A percentile compares a stretch with the other conserved stretches of the same genome.
Conservation (phyloP, 2,888 invertebrate species). For the Abrostola triplasia region DNA sequence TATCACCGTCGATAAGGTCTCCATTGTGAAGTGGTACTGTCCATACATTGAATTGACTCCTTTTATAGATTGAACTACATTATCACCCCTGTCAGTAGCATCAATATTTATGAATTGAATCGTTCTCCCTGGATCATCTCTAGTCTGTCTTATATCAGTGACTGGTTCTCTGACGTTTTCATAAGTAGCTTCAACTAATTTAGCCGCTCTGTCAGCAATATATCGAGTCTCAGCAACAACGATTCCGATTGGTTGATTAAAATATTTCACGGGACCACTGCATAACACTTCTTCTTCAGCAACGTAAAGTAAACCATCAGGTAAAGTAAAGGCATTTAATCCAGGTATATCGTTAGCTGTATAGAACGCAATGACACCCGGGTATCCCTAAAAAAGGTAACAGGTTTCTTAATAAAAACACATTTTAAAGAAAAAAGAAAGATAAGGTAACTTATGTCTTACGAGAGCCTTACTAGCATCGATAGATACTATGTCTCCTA, state of each 20-base stretch:
- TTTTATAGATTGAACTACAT: conserved; percentile 76
- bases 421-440: not conserved
- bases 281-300: conserved; percentile 80
- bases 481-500: conserved; percentile 87
- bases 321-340: conserved; percentile 86
- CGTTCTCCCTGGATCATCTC: conserved; percentile 56
- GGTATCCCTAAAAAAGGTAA: conserved; percentile 61
- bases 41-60: conserved; percentile 86
- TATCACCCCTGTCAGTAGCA: conserved; percentile 68
- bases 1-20: conserved; percentile 89
- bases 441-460: conserved; percentile 44
- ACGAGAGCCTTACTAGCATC: conserved; percentile 90
- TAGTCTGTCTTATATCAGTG: conserved; percentile 63
- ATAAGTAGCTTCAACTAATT: conserved; percentile 87
- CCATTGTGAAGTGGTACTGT: conserved; percentile 93
- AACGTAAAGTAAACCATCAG: conserved; percentile 41
- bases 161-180: conserved; percentile 71
- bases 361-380: conserved; percentile 90
- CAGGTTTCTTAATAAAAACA: not conserved
- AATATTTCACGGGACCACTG: conserved; percentile 64
- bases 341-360: conserved; percentile 91
- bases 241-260: conserved; percentile 70
- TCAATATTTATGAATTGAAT: conserved; percentile 42
- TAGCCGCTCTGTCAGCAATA: conserved; percentile 87
- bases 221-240: conserved; percentile 88